Conservation (phyloP, 2,888 invertebrate species). For the Ormyrus nitidulus region DNA sequence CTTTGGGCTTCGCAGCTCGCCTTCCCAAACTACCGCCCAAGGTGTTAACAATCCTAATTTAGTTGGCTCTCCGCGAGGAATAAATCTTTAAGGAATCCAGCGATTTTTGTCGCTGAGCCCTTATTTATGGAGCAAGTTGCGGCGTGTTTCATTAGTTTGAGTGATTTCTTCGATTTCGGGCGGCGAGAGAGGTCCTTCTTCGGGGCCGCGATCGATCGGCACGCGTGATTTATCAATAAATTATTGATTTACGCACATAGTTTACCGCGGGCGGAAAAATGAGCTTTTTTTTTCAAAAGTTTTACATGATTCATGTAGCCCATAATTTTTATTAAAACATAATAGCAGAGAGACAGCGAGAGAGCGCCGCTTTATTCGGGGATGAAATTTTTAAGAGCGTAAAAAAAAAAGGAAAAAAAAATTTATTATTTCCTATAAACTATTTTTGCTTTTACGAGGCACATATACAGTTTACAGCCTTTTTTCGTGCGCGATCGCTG, state of each 20-base stretch:
- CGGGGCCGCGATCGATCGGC: not conserved
- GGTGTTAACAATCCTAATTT: constrained; percentile 46
- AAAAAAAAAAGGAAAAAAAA: not conserved
- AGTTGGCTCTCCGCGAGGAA: not conserved
- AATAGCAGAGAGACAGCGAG: no score
- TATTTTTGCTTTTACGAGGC: not conserved
- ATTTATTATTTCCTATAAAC: not conserved
- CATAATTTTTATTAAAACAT: no score
- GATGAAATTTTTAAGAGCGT: no score
- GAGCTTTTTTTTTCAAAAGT: no score
- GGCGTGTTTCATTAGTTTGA: constrained; percentile 14
- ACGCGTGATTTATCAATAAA: not conserved
- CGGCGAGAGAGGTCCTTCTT: not conserved
- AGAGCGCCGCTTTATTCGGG: no score
- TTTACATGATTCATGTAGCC: no score
- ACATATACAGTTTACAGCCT: not conserved
- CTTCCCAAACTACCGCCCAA: not conserved
- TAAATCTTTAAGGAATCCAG: not conserved
- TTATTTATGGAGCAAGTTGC: constrained; percentile 20
- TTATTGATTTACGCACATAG: not conserved
- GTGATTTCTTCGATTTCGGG: constrained; percentile 16
- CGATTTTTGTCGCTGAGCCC: not conserved
- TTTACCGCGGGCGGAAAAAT: no score
- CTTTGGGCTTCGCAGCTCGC: not conserved
- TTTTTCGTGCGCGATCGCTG: not conserved